phyloP scores from a whole-genome alignment of 2,113 vertebrate species.

The Aegithalos caudatus region DNA sequence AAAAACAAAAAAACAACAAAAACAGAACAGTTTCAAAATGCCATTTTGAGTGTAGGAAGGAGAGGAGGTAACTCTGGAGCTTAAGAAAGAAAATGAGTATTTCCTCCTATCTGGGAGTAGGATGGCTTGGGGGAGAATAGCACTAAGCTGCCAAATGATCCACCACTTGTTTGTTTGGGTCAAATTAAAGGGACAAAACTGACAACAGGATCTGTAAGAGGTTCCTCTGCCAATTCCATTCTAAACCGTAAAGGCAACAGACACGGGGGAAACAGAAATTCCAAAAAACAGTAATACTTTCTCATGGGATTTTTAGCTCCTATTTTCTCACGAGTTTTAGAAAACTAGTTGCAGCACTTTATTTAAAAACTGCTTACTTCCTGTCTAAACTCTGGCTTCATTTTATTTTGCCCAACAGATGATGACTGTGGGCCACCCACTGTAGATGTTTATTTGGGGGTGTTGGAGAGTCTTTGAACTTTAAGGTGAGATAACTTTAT shows the following conservation, averaged over 20 bases:
- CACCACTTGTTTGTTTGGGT: neutral
- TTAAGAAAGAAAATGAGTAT: neutral
- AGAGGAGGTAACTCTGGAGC: neutral
- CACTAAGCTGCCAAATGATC: neutral
- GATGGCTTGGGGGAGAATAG: neutral
- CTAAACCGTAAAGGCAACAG: neutral
- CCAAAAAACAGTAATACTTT: neutral
- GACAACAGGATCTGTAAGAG: neutral
- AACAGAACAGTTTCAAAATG: neutral
- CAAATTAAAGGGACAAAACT: neutral
- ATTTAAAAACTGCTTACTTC: neutral
- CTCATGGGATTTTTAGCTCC: neutral
- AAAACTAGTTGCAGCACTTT: neutral
- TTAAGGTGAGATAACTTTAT: neutral
- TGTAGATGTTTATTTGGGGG: neutral
- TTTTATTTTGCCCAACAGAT: neutral
- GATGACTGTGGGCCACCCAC: neutral
- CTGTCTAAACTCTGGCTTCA: neutral
- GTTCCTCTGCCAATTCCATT: neutral
- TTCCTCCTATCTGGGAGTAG: neutral
- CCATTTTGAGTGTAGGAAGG: neutral
- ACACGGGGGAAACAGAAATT: neutral
- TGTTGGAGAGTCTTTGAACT: neutral
- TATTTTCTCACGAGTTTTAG: neutral
- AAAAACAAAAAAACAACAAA: neutral